phyloP scores from a whole-genome alignment of 1,140 invertebrate genomes.

The Bombus balteatus region DNA sequence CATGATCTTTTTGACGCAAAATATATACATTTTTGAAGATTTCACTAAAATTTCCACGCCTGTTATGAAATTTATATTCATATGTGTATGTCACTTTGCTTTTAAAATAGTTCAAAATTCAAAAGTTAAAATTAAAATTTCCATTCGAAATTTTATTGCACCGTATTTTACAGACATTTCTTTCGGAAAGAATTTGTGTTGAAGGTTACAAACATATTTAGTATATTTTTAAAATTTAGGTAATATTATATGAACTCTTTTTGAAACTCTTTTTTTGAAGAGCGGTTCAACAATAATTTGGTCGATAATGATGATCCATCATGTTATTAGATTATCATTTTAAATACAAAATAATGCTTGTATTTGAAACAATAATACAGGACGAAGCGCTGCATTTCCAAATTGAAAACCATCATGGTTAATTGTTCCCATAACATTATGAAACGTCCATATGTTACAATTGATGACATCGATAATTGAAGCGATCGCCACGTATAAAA shows the following conservation, averaged over 20 bases:
- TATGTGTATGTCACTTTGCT: too few relatives aligned
- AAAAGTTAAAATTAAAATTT: too few relatives aligned
- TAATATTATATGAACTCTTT: too few relatives aligned
- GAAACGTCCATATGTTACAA: background rate
- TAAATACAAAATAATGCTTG: background rate
- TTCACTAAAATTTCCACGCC: background rate
- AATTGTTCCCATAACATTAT: background rate
- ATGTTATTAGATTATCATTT: background rate
- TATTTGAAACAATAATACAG: background rate
- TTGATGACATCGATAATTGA: background rate
- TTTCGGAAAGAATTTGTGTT: too few relatives aligned
- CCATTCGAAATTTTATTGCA: too few relatives aligned
- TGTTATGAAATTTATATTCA: too few relatives aligned
- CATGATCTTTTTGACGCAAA: background rate
- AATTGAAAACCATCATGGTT: background rate
- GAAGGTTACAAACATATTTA: too few relatives aligned
- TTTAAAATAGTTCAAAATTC: too few relatives aligned
- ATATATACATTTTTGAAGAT: background rate
- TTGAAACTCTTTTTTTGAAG: too few relatives aligned
- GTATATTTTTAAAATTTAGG: too few relatives aligned
- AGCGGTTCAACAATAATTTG: background rate
- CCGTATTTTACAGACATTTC: too few relatives aligned
- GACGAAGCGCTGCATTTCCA: background rate
- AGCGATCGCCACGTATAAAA: background rate
- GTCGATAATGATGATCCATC: background rate